Percentiles rank a stretch among this genome's conserved stretches.
phyloP scores from a whole-genome alignment of 2,888 invertebrate genomes.

The Ectropis crepuscularia region DNA sequence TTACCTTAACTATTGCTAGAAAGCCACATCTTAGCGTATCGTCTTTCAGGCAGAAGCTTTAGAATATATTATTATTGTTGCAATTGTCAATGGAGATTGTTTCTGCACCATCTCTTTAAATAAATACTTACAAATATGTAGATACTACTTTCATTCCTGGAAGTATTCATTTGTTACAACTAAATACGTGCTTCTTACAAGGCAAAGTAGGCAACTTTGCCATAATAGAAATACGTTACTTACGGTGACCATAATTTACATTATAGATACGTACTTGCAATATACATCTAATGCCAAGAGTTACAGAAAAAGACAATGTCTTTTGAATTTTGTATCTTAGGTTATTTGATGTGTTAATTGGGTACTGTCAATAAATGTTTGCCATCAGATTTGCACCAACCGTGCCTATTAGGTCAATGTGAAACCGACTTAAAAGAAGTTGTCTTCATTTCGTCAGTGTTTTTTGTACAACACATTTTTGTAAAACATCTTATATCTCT shows the following conservation, averaged over 20 bases:
- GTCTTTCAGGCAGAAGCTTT: background rate
- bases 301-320: background rate
- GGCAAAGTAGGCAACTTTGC: conserved; percentile 2
- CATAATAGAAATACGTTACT: conserved; percentile 9
- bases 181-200: conserved; percentile 3
- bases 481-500: no score
- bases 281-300: background rate
- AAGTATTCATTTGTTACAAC: conserved; percentile 6
- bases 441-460: no score
- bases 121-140: conserved; percentile 21
- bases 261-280: no score
- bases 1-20: conserved; percentile 9
- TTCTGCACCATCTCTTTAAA: conserved; percentile 5
- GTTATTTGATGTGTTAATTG: no score
- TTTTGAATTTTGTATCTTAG: no score
- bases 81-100: conserved; percentile 7
- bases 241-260: no score
- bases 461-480: no score
- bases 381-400: no score
- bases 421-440: no score
- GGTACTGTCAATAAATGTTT: no score
- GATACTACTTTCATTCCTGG: conserved; percentile 26
- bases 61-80: conserved; percentile 1
- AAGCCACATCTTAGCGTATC: conserved; percentile 7
- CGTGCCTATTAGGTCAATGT: no score